These are phyloP conservation scores for Nomada ruficornis DNA, from an alignment of 2,888 invertebrate genomes.

Conservation along the genomic window DNA sequence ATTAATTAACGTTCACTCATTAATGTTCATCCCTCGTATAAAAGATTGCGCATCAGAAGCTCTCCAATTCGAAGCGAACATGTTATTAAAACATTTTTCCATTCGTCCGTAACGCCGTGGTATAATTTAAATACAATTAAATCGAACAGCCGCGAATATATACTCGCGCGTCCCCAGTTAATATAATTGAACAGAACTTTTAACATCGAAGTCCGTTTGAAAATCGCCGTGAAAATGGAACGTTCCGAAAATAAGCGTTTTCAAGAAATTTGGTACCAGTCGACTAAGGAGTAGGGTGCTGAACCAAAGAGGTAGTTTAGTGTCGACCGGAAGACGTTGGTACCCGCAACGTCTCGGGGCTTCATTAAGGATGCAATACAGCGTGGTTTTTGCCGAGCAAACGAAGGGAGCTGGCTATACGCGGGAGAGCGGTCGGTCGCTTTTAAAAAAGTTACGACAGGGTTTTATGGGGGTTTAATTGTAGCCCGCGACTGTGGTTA, in stretches of 20 bases:
- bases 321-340: conserved; percentile 72
- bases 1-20: too few species aligned
- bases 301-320: conserved; percentile 43
- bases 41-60: too few species aligned
- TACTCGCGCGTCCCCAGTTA: too few species aligned
- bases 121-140: too few species aligned
- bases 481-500: conserved; percentile 82
- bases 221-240: too few species aligned
- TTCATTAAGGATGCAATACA: conserved; percentile 80
- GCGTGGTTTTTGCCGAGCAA: conserved; percentile 70
- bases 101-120: too few species aligned
- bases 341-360: conserved; percentile 68
- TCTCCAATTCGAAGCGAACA: too few species aligned
- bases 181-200: too few species aligned
- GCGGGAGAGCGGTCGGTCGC: conserved; percentile 67
- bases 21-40: too few species aligned
- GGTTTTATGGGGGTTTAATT: conserved; percentile 82
- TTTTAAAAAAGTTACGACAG: conserved; percentile 81
- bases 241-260: conserved; percentile 35
- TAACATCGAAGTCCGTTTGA: too few species aligned
- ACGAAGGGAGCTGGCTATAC: conserved; percentile 63
- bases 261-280: conserved; percentile 53
- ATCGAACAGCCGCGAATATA: too few species aligned
- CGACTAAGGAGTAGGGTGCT: background rate
- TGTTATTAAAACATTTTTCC: too few species aligned